Conservation (phyloP, 2,797 vertebrate species). For the Notolepis coatsorum region DNA sequence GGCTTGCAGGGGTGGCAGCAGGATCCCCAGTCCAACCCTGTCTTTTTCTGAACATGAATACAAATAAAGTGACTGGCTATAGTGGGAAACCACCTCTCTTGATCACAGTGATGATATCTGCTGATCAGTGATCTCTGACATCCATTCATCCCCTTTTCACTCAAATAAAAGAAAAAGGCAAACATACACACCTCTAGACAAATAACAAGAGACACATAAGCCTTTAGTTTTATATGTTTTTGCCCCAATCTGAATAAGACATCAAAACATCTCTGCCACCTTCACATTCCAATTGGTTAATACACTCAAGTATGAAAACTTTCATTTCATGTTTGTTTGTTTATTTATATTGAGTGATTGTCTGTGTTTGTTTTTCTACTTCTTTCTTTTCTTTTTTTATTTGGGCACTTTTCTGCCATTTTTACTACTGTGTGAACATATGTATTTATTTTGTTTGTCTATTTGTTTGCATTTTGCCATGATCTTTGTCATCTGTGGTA, state of each 20-base stretch:
- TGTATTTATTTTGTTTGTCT: constrained; percentile 53
- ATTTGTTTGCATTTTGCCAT: constrained; percentile 32
- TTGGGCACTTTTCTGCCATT: constrained; percentile 36
- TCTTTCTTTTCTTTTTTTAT: constrained; percentile 42
- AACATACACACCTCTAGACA: background rate
- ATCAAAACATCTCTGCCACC: constrained; percentile 7
- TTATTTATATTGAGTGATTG: constrained; percentile 46
- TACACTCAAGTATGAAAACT: constrained; percentile 31
- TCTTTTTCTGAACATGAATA: constrained; percentile 20
- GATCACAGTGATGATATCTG: background rate
- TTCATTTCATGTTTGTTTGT: constrained; percentile 31
- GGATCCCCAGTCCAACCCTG: constrained; percentile 59
- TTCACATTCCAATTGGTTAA: constrained; percentile 29
- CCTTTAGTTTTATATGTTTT: constrained; percentile 51
- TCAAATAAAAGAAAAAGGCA: background rate
- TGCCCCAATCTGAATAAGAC: constrained; percentile 21
- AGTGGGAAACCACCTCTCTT: too few relatives aligned
- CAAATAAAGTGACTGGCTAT: background rate
- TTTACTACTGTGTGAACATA: constrained; percentile 59
- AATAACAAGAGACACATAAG: constrained; percentile 3
- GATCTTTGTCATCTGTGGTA: constrained; percentile 9
- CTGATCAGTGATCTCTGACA: too few relatives aligned
- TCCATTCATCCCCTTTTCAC: background rate
- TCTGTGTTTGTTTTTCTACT: constrained; percentile 22
- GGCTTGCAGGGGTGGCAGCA: constrained; percentile 57